Conservation (phyloP, 2,797 vertebrate genomes). For the Chiroxiphia lanceolata region DNA sequence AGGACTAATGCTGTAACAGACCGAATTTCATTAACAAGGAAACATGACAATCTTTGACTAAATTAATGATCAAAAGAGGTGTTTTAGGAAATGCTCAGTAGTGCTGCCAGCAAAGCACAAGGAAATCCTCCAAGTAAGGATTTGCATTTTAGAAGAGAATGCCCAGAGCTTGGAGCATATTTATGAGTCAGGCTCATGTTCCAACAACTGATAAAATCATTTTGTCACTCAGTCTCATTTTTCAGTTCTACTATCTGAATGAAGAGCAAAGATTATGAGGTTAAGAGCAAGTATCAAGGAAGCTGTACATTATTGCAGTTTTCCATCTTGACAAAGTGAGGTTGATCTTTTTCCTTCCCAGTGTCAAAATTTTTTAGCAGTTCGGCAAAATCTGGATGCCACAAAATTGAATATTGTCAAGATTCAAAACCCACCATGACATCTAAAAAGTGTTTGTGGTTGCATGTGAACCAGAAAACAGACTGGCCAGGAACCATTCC, state of each 20-base stretch:
- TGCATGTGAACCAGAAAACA: neutral
- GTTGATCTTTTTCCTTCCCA: neutral
- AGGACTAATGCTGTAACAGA: neutral
- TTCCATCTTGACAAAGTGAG: neutral
- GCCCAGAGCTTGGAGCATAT: neutral
- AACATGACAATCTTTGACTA: neutral
- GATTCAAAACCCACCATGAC: neutral
- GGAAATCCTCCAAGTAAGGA: constrained; percentile 6
- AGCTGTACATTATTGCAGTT: neutral
- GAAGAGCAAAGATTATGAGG: neutral
- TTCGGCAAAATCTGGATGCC: neutral
- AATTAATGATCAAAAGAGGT: neutral
- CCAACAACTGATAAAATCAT: constrained; percentile 14
- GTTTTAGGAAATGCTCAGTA: neutral
- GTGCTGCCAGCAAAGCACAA: neutral
- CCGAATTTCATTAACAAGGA: neutral
- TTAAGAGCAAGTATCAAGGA: neutral
- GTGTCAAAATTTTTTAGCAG: neutral
- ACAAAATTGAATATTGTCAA: neutral
- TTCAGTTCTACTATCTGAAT: neutral
- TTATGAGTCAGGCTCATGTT: neutral
- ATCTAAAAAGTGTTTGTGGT: neutral
- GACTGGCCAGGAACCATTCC: neutral
- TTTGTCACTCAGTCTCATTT: neutral
- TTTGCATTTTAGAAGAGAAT: neutral